phyloP scores from a whole-genome alignment of 1,140 invertebrate genomes.

The Aporrectodea caliginosa region DNA sequence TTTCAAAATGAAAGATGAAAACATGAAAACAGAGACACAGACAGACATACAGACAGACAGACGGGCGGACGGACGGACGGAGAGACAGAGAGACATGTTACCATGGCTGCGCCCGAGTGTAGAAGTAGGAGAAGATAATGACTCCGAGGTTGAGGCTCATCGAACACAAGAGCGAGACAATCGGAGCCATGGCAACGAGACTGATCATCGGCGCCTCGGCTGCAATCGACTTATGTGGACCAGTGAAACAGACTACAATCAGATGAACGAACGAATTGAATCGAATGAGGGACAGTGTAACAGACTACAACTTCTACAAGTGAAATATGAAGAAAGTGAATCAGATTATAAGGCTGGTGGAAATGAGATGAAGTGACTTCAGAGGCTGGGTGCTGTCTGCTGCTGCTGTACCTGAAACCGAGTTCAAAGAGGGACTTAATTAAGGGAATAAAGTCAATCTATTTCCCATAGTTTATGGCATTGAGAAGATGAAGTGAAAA shows the following conservation, averaged over 20 bases:
- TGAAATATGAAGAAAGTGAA: no score
- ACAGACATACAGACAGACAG: not conserved
- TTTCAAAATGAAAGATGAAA: no score
- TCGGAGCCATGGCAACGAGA: slow-evolving; percentile 59
- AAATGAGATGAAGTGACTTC: not conserved
- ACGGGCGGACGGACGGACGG: not conserved
- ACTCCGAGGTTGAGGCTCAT: slow-evolving; percentile 65
- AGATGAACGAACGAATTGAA: slow-evolving; percentile 60
- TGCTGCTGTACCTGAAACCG: not conserved
- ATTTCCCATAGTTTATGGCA: no score
- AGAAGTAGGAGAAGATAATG: slow-evolving; percentile 66
- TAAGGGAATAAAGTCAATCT: no score
- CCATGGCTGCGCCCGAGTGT: slow-evolving; percentile 68
- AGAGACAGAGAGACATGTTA: slow-evolving; percentile 43
- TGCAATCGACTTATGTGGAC: slow-evolving; percentile 65
- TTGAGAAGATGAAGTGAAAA: no score
- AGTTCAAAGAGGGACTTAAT: no score
- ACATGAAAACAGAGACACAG: not conserved
- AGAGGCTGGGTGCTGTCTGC: not conserved
- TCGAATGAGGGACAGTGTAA: no score
- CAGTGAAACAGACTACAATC: slow-evolving; percentile 63
- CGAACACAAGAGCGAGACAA: slow-evolving; percentile 64
- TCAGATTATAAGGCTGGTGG: not conserved
- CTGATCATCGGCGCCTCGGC: slow-evolving; percentile 65
- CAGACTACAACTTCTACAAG: not conserved